Evolutionary conservation across 2,113 vertebrate species (phyloP).

Genomic region (Danionella cerebrum): DNA sequence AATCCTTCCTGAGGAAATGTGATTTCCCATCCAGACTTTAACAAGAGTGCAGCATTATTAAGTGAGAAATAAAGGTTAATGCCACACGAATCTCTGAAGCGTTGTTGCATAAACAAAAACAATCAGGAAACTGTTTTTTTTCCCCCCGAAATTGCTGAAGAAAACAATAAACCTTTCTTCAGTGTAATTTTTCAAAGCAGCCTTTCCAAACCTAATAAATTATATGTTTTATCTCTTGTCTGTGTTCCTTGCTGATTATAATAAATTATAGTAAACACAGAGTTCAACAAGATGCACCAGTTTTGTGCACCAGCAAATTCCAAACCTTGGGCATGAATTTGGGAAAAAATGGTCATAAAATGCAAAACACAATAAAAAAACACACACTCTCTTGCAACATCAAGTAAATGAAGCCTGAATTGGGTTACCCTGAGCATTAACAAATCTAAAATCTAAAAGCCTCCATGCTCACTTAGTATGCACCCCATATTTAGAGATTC

Average conservation of each 20-base stretch:
- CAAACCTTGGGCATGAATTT: background rate
- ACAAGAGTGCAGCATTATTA: background rate
- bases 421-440: constrained; percentile 18
- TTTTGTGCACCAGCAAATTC: too few relatives aligned
- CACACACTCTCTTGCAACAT: constrained; percentile 1
- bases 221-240: background rate
- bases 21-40: background rate
- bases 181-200: background rate
- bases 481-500: background rate
- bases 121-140: too few relatives aligned
- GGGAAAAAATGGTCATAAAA: background rate
- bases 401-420: background rate
- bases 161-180: too few relatives aligned
- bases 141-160: too few relatives aligned
- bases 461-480: constrained; percentile 18
- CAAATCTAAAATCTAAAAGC: background rate
- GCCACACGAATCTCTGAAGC: background rate
- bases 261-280: too few relatives aligned
- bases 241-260: too few relatives aligned
- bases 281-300: too few relatives aligned
- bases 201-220: background rate
- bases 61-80: background rate
- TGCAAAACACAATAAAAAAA: constrained; percentile 14
- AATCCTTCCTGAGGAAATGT: background rate
- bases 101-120: background rate